Base-by-base conservation (phyloP, 1,140 invertebrate species). In the Stegodyphus dumicola region DNA sequence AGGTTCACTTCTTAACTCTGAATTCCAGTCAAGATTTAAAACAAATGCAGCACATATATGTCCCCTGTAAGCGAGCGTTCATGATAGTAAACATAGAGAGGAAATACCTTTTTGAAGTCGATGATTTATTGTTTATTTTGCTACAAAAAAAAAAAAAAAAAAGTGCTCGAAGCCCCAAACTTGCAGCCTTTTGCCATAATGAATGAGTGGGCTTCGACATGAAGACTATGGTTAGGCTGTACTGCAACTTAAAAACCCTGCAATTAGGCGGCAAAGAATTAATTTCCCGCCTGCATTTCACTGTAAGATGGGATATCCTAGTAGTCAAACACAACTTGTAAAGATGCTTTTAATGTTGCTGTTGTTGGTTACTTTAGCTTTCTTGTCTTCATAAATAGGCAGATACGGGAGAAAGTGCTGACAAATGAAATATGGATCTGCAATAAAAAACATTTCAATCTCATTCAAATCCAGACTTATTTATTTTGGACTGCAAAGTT, bases 71-170 rank as follows among this genome's bases (percentile, higher is more conserved):
- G 33, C 33, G 33, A 79, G 11, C 66, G 33, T 60, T 81, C 54
- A 64, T 51, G 64, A 80, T 64, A 56, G 78, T 73, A 81, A 81
- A 83, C 80, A 83, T 7, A 75, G 33, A 33, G 56, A 74, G 79
- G 80, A 75, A 67, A 75, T 83, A 83, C 80, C 80, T 83, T 83
- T 67, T 83, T 75, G 80, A 83, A 83, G 60, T 48, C 69, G 80
- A 83, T 83, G 80, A 83, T 83, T 83, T 83, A 83, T 83, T 83
- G 64, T 83, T 83, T 83, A 83, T 75, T 75, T 83, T 53, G 70
- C 56, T 54, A 71, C 49, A 70, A 83, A 67, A 83, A 64, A 56
- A 71, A 73, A 71, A 48, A 70, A 83, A 67, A 83, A 64, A 56
- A 71, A 73, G 48, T 71, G 49, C 69, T 71, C 48, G 6, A n/a